Base-by-base conservation (phyloP, 2,888 invertebrate species). In the Doris montereyensis region DNA sequence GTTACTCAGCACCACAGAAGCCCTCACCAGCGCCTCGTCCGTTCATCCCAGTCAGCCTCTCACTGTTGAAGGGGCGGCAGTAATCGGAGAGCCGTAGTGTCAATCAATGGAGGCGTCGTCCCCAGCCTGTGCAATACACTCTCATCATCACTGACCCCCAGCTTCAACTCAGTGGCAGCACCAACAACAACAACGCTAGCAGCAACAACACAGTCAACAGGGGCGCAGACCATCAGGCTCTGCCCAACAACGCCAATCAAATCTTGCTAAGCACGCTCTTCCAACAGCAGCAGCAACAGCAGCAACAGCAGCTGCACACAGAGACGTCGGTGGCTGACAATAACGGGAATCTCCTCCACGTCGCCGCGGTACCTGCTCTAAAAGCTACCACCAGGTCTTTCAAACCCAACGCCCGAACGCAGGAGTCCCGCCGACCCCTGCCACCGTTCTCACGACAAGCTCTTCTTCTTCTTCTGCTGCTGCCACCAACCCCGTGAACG, bases 1-100 rank as follows among this genome's bases (percentile, higher is more conserved):
- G 17, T 41, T 17, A 41, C 41, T 80, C 21, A 76, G 76, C 52
- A 78, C 80, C 72, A 79, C 79, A 65, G 82, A 82, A 81, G 70
- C 78, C 26, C 74, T 82, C 17, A 76, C 80, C 26, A 74, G 60
- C 35, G 13, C 67, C 34, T 70, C 41, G 21, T 70, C 72, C 24
- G 62, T 78, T 58, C 65, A 72, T 75, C 77, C 8, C 8, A 28
- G 10, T 57, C 34, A 30, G 32, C 30, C 62, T 74, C 58, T 21
- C 67, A 52, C 28, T 57, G 77, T 80, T 41, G 71, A 75, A 60
- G 70, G 41, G 52, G 80, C 71, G 26, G 73, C 52, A 35, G 62
- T 52, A 24, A 65, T 81, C 41, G 79, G 81, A 21, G 84, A 82
- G 81, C 21, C 60, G 28, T 76, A n/a, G 5, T 76, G 65, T 34